Conservation (phyloP, 2,113 vertebrate genomes). For the Saccopteryx bilineata region DNA sequence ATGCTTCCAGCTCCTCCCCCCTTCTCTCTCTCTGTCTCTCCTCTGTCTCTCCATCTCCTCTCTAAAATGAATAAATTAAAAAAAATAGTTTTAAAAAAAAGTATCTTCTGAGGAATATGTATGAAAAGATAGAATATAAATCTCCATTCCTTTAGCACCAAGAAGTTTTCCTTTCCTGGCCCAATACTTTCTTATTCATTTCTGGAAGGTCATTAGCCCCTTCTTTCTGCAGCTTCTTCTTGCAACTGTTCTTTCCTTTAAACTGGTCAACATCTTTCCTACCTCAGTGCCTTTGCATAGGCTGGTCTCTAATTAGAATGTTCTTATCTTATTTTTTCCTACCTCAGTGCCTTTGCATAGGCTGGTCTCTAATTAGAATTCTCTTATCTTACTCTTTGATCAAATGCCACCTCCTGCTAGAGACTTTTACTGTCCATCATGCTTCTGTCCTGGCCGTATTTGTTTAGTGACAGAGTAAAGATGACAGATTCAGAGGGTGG, state of each 20-base stretch:
- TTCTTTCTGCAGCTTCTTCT: not conserved
- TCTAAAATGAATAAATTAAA: too few relatives aligned
- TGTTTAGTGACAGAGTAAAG: not conserved
- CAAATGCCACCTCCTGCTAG: not conserved
- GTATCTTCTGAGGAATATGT: not conserved
- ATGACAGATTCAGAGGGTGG: rapidly evolving
- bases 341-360: not conserved
- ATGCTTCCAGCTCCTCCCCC: too few relatives aligned
- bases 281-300: not conserved
- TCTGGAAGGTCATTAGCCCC: not conserved
- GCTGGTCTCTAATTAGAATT: not conserved
- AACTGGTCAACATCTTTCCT: too few relatives aligned
- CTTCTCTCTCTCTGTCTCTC: too few relatives aligned
- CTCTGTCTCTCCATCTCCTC: too few relatives aligned
- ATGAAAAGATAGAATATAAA: not conserved
- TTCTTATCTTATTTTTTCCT: not conserved
- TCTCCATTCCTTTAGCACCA: not conserved
- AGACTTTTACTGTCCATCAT: too few relatives aligned
- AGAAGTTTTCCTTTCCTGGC: not conserved
- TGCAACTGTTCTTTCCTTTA: rapidly evolving
- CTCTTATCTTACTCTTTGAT: not conserved
- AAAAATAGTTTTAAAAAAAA: too few relatives aligned
- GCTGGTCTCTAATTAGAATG: not conserved
- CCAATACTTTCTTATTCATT: not conserved
- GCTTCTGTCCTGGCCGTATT: not conserved